Evolutionary conservation across 92 coral and sea anemone genomes (phyloP), one percentile per base, ranked within the genome.

Genomic region (Parazoanthus atlanticus): DNA sequence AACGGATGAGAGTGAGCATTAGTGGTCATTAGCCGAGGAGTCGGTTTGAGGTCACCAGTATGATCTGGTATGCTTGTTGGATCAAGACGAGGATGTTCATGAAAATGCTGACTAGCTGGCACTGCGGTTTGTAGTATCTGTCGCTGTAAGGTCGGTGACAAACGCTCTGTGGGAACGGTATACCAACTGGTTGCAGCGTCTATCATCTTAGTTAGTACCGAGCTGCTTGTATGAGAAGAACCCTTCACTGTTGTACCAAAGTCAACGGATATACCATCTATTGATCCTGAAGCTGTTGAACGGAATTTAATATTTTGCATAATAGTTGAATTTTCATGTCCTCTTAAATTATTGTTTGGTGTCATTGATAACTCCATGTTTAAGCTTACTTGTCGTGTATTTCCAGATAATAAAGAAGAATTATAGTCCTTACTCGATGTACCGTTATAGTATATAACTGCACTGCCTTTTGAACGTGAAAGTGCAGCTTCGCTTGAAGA

Each of bases 91-190:
- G 8, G 28, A 23, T 61, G 6, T 61, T 21, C 69, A 23, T 23
- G 19, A 61, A 2, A 61, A 61, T 61, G 28, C 28, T 61, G 26
- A 1, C 26, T 61, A 61, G 81, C 58, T 29, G 86, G 79, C 81
- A 21, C n/a, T 31, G 79, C 16, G 61, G 85, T 78, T 49, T 78
- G 85, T 5, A 82, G 74, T 67, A 49, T 85, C 81, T 29, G 69
- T 6, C 26, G 28, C 67, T 70, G 78, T 41, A 43, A 30, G 7
- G 38, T 28, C 5, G 40, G 2, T 12, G 64, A n/a, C 25, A 73
- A 34, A 26, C 26, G 43, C 58, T 71, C n/a, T 29, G 34, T 28
- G 28, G 46, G 26, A 28, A 32, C 33, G 32, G 78, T 41, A 43
- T 6, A 28, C 29, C 11, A 26, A 2, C n/a, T 21, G 34, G 15